Evolutionary conservation across 1,140 invertebrate genomes (phyloP).

Genomic region (Brachionus paranguensis): DNA sequence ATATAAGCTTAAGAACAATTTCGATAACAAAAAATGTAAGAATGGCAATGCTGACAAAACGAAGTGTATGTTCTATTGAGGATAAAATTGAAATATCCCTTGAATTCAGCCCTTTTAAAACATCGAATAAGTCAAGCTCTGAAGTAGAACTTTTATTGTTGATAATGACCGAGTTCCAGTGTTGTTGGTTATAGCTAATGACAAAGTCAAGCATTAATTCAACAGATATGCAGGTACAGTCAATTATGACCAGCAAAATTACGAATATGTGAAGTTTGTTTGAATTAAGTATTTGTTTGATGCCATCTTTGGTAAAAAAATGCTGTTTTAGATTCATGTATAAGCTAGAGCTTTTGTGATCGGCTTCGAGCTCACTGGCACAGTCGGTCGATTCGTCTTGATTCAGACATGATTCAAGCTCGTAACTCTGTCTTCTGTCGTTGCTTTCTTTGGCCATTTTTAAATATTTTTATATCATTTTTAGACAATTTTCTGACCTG

Average conservation of each 20-base stretch:
- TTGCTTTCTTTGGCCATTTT: background rate
- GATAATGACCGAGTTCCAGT: background rate
- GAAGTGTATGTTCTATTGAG: background rate
- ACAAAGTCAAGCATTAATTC: background rate
- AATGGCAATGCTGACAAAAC: background rate
- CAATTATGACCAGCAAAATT: background rate
- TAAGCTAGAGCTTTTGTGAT: background rate
- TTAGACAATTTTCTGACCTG: background rate
- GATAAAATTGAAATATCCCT: background rate
- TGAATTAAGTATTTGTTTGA: background rate
- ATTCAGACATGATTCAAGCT: background rate
- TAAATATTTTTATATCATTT: background rate
- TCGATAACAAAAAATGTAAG: background rate
- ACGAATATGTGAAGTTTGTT: background rate
- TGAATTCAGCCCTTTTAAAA: background rate
- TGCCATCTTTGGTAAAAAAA: background rate
- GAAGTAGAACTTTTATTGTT: background rate
- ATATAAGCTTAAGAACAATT: background rate
- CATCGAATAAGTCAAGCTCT: background rate
- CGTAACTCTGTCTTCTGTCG: background rate
- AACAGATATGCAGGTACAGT: background rate
- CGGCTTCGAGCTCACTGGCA: background rate
- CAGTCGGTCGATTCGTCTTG: background rate
- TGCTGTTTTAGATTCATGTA: background rate
- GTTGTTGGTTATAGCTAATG: background rate